These are phyloP conservation scores for Palythoa caribaeorum DNA, from an alignment of 92 coral and sea anemone species.

Conservation along the genomic window DNA sequence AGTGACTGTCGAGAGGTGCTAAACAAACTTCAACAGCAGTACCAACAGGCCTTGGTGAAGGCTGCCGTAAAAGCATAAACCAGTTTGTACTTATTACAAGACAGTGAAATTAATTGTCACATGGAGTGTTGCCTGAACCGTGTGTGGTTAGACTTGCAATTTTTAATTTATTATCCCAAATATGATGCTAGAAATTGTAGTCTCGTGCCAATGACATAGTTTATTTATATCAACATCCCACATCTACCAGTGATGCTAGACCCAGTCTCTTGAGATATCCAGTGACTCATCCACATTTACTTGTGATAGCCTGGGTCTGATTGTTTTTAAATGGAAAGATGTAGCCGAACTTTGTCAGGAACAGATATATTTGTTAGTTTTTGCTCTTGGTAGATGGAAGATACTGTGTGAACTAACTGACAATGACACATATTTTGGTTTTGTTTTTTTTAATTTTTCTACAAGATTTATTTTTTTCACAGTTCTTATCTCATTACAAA, in stretches of 20 bases:
- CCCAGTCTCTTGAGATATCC: not conserved
- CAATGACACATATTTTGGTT: no score
- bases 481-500: no score
- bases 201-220: no score
- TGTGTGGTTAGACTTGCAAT: not conserved
- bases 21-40: slow-evolving; percentile 91
- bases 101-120: not conserved
- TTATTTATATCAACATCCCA: no score
- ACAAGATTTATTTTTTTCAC: no score
- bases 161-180: not conserved
- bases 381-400: not conserved
- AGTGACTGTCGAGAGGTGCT: slow-evolving; percentile 75
- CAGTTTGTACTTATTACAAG: not conserved
- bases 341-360: no score
- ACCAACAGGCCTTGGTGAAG: slow-evolving; percentile 90
- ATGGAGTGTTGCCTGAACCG: not conserved
- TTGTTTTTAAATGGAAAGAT: not conserved
- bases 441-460: no score
- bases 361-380: no score
- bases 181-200: no score
- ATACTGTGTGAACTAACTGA: not conserved
- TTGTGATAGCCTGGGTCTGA: not conserved
- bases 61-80: slow-evolving; percentile 81
- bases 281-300: not conserved
- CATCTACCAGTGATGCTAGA: not conserved